Evolutionary conservation across 1,140 invertebrate species (phyloP), one percentile per base, ranked within the genome.

Genomic region (Anastrepha obliqua): DNA sequence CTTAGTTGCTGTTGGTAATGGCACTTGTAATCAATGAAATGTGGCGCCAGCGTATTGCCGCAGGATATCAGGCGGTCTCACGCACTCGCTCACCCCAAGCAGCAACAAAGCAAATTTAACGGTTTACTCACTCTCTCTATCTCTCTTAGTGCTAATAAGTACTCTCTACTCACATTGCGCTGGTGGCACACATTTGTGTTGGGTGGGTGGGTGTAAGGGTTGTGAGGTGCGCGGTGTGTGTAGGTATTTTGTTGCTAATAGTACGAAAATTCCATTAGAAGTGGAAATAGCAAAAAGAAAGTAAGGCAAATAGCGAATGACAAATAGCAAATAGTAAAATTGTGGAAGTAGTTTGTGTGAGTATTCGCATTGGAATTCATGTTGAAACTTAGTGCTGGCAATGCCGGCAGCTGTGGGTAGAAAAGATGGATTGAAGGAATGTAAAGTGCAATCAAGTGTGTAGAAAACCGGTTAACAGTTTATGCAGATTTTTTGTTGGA

Each of bases 11-110:
- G 2, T 29, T 44, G 15, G 58, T 81, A 29, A 47, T 60, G 55
- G 47, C 47, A 44, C 55, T 87, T 88, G 47, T 88, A 88, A 88
- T 88, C 88, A 88, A 88, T 88, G 88, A 88, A 88, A 65, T 85
- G 58, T 67, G 74, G 86, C 88, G 67, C 88, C 70, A 47, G 47
- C 86, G 70, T 86, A 87, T 15, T 64, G 74, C 74, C 47, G n/a
- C 47, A 55, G 74, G 74, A 81, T 9, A 81, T 81, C 47, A 81
- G 47, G 47, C 74, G 74, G 13, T 81, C 8, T 8, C 47, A 13
- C 15, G 47, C 20, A 55, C 74, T 81, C 47, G 55, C 47, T 29
- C 15, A 20, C 11, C 4, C 67, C 8, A 81, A 81, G 17, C 13
- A 13, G 51, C 8, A 20, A 44, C 39, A 74, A 74, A 17, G 13